Evolutionary conservation across 2,113 vertebrate species (phyloP).

Genomic region (Pseudorectes ferrugineus): DNA sequence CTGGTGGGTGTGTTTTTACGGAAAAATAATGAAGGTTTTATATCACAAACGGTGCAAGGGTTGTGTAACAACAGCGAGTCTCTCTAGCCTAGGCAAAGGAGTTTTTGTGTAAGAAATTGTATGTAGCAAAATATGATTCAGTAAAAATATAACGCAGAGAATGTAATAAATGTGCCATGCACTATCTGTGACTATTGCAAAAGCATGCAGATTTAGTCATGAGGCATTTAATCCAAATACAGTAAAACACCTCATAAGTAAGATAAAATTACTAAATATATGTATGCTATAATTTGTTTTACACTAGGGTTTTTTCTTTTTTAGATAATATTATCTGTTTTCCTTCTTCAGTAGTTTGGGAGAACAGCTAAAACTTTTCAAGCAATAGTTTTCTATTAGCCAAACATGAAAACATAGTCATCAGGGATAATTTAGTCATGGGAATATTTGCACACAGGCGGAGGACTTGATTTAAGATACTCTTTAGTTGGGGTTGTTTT

Average conservation of each 20-base stretch:
- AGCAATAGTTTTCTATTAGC: not conserved
- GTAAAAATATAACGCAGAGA: not conserved
- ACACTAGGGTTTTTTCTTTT: not conserved
- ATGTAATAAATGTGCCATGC: not conserved
- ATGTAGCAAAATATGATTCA: not conserved
- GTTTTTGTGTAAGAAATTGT: not conserved
- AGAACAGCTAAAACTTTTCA: not conserved
- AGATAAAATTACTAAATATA: not conserved
- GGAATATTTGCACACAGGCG: not conserved
- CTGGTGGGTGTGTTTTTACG: not conserved
- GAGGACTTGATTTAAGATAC: not conserved
- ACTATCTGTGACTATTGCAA: not conserved
- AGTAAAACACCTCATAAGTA: not conserved
- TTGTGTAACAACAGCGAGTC: not conserved
- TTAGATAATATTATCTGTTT: not conserved
- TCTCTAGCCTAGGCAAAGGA: not conserved
- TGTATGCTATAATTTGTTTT: not conserved
- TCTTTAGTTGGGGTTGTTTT: not conserved
- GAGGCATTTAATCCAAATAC: not conserved
- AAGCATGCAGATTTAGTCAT: not conserved
- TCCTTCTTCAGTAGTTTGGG: not conserved
- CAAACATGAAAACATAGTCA: not conserved
- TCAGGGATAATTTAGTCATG: not conserved
- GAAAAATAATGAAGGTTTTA: not conserved
- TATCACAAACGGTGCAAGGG: not conserved